Percentiles rank a stretch among this genome's conserved stretches.
These are phyloP conservation scores for Elgaria multicarinata DNA, from an alignment of 2,113 vertebrate genomes.

Conservation along the genomic window DNA sequence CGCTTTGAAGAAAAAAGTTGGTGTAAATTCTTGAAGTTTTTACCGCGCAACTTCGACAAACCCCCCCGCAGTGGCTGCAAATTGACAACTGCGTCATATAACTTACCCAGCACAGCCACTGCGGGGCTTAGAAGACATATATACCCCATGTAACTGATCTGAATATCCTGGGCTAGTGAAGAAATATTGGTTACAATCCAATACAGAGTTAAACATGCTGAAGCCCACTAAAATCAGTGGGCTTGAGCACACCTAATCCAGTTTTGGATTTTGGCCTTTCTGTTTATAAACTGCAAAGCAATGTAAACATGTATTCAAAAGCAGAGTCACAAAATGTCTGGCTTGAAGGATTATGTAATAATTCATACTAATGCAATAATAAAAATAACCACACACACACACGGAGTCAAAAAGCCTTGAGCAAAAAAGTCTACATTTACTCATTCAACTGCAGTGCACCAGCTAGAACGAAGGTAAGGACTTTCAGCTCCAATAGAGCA, in stretches of 20 bases:
- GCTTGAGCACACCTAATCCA: background rate
- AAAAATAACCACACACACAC: background rate
- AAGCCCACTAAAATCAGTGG: background rate
- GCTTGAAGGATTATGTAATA: background rate
- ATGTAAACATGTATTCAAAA: background rate
- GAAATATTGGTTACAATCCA: background rate
- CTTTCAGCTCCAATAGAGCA: background rate
- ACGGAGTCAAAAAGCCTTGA: background rate
- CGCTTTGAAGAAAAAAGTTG: no score
- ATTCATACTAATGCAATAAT: background rate
- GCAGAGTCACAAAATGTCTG: background rate
- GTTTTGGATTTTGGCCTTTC: background rate
- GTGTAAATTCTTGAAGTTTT: no score
- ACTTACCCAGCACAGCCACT: no score
- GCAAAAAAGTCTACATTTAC: background rate
- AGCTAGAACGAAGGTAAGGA: background rate
- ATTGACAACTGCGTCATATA: no score
- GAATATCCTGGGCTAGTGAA: background rate
- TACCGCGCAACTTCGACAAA: no score
- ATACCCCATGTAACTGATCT: background rate
- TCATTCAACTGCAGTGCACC: background rate
- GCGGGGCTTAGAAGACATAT: no score
- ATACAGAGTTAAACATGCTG: background rate
- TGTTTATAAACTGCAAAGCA: background rate
- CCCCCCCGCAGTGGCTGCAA: no score